Evolutionary conservation across 1,140 invertebrate genomes (phyloP).

Genomic region (Calosoma granatense): DNA sequence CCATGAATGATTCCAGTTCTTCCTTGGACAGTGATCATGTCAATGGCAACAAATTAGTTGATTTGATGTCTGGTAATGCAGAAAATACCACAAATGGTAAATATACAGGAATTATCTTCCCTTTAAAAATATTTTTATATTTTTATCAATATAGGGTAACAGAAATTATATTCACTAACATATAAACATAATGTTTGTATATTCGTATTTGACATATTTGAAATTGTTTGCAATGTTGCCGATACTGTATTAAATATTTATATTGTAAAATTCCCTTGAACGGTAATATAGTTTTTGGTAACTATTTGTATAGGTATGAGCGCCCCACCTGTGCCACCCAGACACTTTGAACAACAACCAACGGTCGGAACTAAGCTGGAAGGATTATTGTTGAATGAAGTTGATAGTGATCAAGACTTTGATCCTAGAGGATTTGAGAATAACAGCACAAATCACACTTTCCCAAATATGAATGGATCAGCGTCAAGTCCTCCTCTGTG

Average conservation of each 20-base stretch:
- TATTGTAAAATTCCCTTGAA: too few relatives aligned
- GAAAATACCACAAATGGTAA: not conserved
- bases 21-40: not conserved
- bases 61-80: slow-evolving; percentile 1
- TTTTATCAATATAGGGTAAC: not conserved
- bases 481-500: slow-evolving; percentile 43
- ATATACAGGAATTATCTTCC: not conserved
- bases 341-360: slow-evolving; percentile 51
- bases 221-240: too few relatives aligned
- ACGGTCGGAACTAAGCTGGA: slow-evolving; percentile 69
- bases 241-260: too few relatives aligned
- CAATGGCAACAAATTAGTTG: not conserved
- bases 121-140: not conserved
- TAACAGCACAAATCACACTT: slow-evolving; percentile 15
- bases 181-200: too few relatives aligned
- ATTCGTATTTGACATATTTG: too few relatives aligned
- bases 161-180: too few relatives aligned
- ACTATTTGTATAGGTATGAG: slow-evolving; percentile 14
- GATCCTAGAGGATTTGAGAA: slow-evolving; percentile 33
- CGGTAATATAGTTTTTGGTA: not conserved
- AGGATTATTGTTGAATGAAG: slow-evolving; percentile 71
- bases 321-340: slow-evolving; percentile 55
- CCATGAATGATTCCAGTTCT: not conserved
- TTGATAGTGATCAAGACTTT: slow-evolving; percentile 50
- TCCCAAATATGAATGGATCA: slow-evolving; percentile 29